Conservation (phyloP, 2,797 vertebrate species). For the Siniperca scherzeri region DNA sequence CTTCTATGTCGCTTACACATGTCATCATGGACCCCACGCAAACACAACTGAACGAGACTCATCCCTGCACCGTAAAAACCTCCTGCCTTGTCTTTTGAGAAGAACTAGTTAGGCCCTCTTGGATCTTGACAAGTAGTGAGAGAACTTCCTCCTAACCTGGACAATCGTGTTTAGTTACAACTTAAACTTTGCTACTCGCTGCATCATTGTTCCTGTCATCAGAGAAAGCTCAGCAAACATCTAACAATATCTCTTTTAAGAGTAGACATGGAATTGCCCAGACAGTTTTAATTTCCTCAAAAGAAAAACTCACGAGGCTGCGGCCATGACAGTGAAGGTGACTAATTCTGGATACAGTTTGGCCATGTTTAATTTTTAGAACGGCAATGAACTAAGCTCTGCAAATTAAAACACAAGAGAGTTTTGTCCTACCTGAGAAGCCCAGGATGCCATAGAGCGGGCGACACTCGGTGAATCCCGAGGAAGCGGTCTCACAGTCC, state of each 20-base stretch:
- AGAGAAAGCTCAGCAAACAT: slow-evolving; percentile 8
- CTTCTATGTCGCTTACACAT: neutral
- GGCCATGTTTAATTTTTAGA: neutral
- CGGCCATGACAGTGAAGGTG: rapidly evolving
- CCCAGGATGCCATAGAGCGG: slow-evolving; percentile 92
- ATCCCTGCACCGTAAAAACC: neutral
- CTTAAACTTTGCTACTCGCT: neutral
- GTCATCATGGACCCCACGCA: neutral
- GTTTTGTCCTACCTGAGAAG: slow-evolving; percentile 87
- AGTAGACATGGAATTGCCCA: neutral
- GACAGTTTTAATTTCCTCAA: neutral
- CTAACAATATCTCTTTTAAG: neutral
- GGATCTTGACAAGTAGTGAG: neutral
- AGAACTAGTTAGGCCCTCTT: neutral
- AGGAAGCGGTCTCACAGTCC: slow-evolving; percentile 89
- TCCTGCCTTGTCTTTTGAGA: neutral
- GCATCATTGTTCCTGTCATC: neutral
- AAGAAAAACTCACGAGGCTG: neutral
- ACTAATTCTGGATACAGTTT: neutral
- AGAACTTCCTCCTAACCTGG: neutral
- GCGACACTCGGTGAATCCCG: slow-evolving; percentile 91
- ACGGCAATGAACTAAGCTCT: neutral
- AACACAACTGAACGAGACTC: neutral
- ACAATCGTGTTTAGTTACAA: neutral
- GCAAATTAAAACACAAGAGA: neutral